phyloP scores from a whole-genome alignment of 2,888 invertebrate genomes.

The Pantelozetes paolii region DNA sequence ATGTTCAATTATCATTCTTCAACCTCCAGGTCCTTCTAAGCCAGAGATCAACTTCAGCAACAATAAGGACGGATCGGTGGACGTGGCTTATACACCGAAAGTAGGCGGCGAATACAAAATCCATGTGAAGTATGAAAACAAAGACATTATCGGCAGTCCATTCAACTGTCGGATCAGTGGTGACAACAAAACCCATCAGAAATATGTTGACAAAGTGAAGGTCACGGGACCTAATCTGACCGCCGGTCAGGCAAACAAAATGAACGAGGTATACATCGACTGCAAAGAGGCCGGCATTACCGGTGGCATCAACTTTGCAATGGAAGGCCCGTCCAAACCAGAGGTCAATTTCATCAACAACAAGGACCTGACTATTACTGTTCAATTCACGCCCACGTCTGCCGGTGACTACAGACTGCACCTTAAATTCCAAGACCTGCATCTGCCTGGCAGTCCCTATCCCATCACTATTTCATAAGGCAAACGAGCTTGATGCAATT shows the following conservation, averaged over 20 bases:
- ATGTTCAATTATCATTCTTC: too few species aligned
- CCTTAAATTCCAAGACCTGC: constrained; percentile 43
- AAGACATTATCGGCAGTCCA: constrained; percentile 43
- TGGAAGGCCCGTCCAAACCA: constrained; percentile 45
- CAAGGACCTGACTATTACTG: constrained; percentile 41
- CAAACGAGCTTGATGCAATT: too few species aligned
- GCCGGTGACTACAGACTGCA: constrained; percentile 43
- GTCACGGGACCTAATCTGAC: constrained; percentile 41
- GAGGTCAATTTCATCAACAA: constrained; percentile 44
- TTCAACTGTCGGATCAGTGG: constrained; percentile 44
- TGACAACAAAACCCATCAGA: constrained; percentile 35
- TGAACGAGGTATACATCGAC: constrained; percentile 42
- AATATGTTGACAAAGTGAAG: constrained; percentile 41
- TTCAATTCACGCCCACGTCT: constrained; percentile 42
- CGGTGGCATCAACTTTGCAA: constrained; percentile 44
- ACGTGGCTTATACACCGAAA: constrained; percentile 42
- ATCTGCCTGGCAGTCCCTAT: constrained; percentile 44
- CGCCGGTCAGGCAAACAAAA: constrained; percentile 39
- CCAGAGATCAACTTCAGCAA: constrained; percentile 44
- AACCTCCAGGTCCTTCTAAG: constrained; percentile 42
- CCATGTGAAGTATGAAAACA: constrained; percentile 43
- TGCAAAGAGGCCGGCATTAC: constrained; percentile 44
- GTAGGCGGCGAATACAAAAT: constrained; percentile 44
- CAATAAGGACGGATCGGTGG: constrained; percentile 42
- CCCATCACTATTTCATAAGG: constrained; percentile 42